A percentile compares a stretch with the other conserved stretches of the same genome.
Conservation (phyloP, 2,888 invertebrate genomes). For the Tachina grossa region DNA sequence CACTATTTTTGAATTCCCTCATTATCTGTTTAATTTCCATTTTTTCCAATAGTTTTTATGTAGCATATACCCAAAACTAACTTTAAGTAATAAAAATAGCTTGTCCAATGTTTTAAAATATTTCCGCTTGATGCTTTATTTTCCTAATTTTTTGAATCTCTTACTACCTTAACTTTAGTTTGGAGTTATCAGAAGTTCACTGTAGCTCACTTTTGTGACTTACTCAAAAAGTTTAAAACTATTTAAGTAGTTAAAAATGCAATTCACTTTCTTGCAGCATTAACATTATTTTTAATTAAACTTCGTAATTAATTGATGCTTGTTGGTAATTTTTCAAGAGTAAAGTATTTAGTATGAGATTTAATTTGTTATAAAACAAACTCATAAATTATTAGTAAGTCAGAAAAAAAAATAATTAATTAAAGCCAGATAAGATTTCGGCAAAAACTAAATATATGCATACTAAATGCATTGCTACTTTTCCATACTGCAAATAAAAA, state of each 20-base stretch:
- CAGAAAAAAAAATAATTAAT: neutral
- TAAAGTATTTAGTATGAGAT: slow-evolving; percentile 4
- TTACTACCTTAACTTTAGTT: too few species aligned
- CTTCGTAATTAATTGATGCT: slow-evolving; percentile 25
- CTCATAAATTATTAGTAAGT: slow-evolving; percentile 18
- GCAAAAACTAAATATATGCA: slow-evolving; percentile 10
- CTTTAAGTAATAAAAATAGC: too few species aligned
- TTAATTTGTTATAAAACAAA: slow-evolving; percentile 11
- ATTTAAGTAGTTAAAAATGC: neutral
- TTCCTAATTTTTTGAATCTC: too few species aligned
- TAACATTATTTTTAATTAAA: slow-evolving; percentile 12
- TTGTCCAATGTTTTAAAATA: too few species aligned
- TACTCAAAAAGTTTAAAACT: neutral
- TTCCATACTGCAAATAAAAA: too few species aligned
- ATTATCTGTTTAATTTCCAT: too few species aligned
- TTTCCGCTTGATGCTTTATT: too few species aligned
- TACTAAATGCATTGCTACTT: neutral
- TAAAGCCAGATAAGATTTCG: neutral
- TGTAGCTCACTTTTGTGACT: neutral
- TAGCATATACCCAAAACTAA: too few species aligned
- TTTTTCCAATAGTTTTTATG: too few species aligned
- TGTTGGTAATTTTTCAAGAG: slow-evolving; percentile 33
- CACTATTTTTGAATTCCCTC: too few species aligned
- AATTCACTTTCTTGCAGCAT: neutral
- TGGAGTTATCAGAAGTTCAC: too few species aligned